These are phyloP conservation scores for Dugesia japonica DNA, from an alignment of 2,888 invertebrate genomes.

Conservation along the genomic window DNA sequence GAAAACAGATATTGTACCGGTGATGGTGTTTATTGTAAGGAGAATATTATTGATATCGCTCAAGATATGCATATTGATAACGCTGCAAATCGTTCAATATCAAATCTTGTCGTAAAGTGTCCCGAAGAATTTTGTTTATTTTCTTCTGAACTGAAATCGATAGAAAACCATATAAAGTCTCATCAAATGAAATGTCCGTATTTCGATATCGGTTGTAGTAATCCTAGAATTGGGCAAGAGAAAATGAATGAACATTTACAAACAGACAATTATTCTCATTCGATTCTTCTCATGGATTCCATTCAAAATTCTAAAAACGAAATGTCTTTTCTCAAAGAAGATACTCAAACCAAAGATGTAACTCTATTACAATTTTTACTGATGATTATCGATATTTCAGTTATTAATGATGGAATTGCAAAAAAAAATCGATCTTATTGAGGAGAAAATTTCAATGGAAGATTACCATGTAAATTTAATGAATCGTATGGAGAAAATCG, in stretches of 20 bases:
- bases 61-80: not conserved
- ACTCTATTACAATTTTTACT: too few relatives aligned
- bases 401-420: not conserved
- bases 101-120: not conserved
- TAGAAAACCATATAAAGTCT: not conserved
- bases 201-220: not conserved
- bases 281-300: not conserved
- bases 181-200: not conserved
- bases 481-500: not conserved
- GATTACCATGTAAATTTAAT: not conserved
- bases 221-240: not conserved
- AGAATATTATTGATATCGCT: not conserved
- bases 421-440: not conserved
- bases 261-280: not conserved
- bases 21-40: not conserved
- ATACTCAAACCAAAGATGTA: slow-evolving; percentile 3
- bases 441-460: not conserved
- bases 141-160: not conserved
- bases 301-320: slow-evolving; percentile 13
- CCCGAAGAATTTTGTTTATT: not conserved
- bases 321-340: not conserved
- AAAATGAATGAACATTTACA: not conserved
- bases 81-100: not conserved
- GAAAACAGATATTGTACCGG: not conserved
- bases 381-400: not conserved